Evolutionary conservation across 2,113 vertebrate species (phyloP).

Genomic region (Tricholaema leucomelas): DNA sequence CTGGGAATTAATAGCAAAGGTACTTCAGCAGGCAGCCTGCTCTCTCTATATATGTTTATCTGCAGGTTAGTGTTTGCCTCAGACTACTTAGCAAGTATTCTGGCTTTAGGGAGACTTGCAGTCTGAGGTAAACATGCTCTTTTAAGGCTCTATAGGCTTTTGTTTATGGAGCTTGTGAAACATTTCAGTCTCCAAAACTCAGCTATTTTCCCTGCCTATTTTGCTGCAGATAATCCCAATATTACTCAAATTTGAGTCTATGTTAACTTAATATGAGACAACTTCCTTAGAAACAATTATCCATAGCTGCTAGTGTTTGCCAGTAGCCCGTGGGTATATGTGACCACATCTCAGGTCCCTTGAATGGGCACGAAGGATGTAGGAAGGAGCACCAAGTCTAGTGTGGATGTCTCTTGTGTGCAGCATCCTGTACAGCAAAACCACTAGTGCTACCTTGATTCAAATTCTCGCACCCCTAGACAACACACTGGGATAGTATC

Average conservation of each 20-base stretch:
- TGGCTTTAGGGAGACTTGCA: not conserved
- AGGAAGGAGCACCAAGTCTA: not conserved
- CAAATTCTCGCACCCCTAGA: not conserved
- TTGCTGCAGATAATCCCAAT: not conserved
- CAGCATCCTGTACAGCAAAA: not conserved
- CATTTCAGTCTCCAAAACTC: not conserved
- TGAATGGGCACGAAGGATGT: not conserved
- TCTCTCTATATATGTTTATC: not conserved
- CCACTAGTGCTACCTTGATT: not conserved
- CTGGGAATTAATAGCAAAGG: not conserved
- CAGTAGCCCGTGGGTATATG: not conserved
- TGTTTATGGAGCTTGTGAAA: not conserved
- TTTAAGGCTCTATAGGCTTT: not conserved
- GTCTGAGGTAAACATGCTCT: not conserved
- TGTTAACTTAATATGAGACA: not conserved
- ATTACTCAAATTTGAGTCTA: not conserved
- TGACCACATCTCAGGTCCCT: not conserved
- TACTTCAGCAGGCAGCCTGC: not conserved
- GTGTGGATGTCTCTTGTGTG: accelerated
- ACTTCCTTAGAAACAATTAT: not conserved
- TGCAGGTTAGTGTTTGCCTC: not conserved
- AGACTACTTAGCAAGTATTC: not conserved
- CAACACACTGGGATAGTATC: accelerated
- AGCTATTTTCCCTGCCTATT: not conserved
- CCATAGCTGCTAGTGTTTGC: not conserved